Evolutionary conservation across 2,888 invertebrate species (phyloP).

Genomic region (Encarsia formosa): DNA sequence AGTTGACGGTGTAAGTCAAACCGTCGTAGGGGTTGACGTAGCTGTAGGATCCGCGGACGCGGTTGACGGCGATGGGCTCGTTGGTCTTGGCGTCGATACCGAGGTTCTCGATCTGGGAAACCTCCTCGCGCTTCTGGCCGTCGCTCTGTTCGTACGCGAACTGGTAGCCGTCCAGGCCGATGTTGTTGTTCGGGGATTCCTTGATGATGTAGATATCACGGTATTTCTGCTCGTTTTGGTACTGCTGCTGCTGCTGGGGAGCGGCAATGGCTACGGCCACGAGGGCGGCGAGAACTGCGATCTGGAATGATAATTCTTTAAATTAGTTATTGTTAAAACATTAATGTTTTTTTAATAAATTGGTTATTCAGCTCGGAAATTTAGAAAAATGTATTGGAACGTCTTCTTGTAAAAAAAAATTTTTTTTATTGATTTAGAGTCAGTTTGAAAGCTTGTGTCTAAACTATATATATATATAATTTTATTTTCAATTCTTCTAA

Average conservation of each 20-base stretch:
- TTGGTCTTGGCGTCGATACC: background rate
- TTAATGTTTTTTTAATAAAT: background rate
- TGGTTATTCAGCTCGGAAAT: no score
- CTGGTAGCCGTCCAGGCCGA: constrained; percentile 9
- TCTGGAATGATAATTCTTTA: constrained; percentile 6
- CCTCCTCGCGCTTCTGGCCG: constrained; percentile 7
- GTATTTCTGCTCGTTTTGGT: background rate
- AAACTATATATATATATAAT: no score
- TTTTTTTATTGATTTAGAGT: no score
- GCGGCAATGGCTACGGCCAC: constrained; percentile 2
- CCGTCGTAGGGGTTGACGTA: constrained; percentile 35
- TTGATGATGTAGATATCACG: background rate
- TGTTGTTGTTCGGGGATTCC: constrained; percentile 14
- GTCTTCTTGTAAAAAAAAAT: no score
- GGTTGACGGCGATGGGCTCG: background rate
- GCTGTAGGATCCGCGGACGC: constrained; percentile 38
- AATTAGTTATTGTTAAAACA: background rate
- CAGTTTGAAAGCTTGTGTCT: no score
- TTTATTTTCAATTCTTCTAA: no score
- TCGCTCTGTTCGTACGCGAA: constrained; percentile 10
- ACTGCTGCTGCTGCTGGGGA: background rate
- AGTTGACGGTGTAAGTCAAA: constrained; percentile 34
- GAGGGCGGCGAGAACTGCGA: constrained; percentile 15
- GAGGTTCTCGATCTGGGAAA: background rate
- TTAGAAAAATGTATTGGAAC: no score